Evolutionary conservation across 2,797 vertebrate genomes (phyloP).

Genomic region (Cygnus olor): DNA sequence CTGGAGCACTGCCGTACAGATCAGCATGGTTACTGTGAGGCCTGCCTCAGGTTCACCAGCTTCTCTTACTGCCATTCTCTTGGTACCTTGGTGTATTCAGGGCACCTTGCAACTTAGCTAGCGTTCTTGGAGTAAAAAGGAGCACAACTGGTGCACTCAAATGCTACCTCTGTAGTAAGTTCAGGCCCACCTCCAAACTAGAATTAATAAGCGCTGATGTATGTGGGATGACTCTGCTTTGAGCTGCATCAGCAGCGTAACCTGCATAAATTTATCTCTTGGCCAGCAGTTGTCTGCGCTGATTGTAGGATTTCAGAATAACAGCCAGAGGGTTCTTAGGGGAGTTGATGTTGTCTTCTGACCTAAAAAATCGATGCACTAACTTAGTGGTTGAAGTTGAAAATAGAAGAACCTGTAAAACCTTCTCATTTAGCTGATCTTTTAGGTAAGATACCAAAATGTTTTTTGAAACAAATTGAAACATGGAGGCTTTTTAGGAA

Average conservation of each 20-base stretch:
- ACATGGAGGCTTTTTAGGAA: background rate
- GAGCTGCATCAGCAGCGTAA: background rate
- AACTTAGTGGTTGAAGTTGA: background rate
- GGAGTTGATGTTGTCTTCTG: background rate
- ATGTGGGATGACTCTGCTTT: background rate
- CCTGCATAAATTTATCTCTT: background rate
- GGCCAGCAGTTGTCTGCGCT: background rate
- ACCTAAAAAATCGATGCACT: background rate
- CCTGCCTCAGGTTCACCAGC: background rate
- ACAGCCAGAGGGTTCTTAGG: background rate
- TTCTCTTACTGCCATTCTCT: background rate
- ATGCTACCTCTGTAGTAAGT: background rate
- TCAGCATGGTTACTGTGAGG: background rate
- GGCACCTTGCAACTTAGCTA: background rate
- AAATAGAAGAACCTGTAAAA: background rate
- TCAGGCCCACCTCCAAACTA: background rate
- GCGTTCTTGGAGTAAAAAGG: background rate
- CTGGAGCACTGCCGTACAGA: fast-evolving
- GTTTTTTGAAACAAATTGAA: background rate
- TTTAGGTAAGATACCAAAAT: background rate
- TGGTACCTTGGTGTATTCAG: background rate
- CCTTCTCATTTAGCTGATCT: background rate
- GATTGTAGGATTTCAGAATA: background rate
- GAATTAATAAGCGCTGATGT: background rate
- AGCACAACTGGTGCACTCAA: background rate